Conservation (phyloP, 2,888 invertebrate species). For the Heliconius charithonia region DNA sequence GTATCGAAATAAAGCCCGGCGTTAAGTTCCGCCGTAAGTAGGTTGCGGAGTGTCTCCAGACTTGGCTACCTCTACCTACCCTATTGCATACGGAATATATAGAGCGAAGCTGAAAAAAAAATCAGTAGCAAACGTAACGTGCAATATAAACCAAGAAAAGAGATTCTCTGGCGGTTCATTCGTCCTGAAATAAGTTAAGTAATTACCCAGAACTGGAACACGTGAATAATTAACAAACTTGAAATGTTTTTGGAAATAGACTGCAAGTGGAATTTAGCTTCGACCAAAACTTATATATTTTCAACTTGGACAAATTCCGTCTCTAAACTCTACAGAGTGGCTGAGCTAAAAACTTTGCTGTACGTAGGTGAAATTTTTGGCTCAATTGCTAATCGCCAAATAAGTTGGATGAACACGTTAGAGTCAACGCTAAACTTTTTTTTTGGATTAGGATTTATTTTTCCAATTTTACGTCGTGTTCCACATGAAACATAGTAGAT, state of each 20-base stretch:
- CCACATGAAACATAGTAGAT: too few species aligned
- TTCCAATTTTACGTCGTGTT: too few species aligned
- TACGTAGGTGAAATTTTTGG: conserved; percentile 36
- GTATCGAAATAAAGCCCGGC: background rate
- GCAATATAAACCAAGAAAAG: conserved; percentile 1
- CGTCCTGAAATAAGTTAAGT: conserved; percentile 26
- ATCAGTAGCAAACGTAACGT: background rate
- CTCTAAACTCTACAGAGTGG: conserved; percentile 33
- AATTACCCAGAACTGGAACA: conserved; percentile 23
- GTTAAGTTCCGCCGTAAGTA: background rate
- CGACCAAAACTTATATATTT: conserved; percentile 41
- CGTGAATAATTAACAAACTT: conserved; percentile 41
- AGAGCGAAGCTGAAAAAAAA: background rate
- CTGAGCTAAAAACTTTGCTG: conserved; percentile 38
- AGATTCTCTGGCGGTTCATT: conserved; percentile 10
- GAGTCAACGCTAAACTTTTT: too few species aligned
- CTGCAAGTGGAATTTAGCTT: conserved; percentile 43
- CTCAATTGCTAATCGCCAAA: conserved; percentile 30
- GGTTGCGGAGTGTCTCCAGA: background rate
- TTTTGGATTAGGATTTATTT: too few species aligned
- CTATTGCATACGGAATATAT: background rate
- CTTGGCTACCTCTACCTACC: too few species aligned
- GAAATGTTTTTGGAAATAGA: conserved; percentile 39
- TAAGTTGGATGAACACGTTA: background rate
- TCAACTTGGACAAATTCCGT: conserved; percentile 42